Conservation (phyloP, 2,888 invertebrate species). For the Sarcophaga subvicina region DNA sequence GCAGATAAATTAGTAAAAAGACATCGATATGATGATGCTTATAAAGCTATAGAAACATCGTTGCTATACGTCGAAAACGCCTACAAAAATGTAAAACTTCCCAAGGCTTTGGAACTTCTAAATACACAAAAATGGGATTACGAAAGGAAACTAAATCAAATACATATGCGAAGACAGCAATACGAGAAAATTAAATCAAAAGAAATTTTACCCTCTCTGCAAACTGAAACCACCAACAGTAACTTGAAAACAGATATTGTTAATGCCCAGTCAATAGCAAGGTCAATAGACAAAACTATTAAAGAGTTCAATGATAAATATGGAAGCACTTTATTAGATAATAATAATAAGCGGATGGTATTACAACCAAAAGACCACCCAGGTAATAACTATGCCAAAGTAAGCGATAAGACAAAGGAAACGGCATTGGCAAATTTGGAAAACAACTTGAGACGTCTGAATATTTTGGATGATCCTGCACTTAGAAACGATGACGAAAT, state of each 20-base stretch:
- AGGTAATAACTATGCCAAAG: not conserved
- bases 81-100: conserved; percentile 75
- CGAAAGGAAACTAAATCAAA: conserved; percentile 78
- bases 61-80: conserved; percentile 78
- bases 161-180: conserved; percentile 78
- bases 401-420: conserved; percentile 28
- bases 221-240: conserved; percentile 17
- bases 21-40: conserved; percentile 80
- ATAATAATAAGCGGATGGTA: conserved; percentile 19
- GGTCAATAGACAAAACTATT: conserved; percentile 79
- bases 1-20: conserved; percentile 78
- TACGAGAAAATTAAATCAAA: conserved; percentile 76
- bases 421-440: conserved; percentile 27
- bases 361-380: not conserved
- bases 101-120: conserved; percentile 77
- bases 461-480: conserved; percentile 45
- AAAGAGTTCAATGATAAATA: conserved; percentile 79
- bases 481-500: conserved; percentile 72
- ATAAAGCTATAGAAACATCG: conserved; percentile 79
- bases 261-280: conserved; percentile 76
- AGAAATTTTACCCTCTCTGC: conserved; percentile 72
- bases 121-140: conserved; percentile 78
- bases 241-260: conserved; percentile 55
- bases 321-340: conserved; percentile 68
- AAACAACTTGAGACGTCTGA: conserved; percentile 29